Conservation (phyloP, 2,797 vertebrate species). For the Hippoglossus hippoglossus region DNA sequence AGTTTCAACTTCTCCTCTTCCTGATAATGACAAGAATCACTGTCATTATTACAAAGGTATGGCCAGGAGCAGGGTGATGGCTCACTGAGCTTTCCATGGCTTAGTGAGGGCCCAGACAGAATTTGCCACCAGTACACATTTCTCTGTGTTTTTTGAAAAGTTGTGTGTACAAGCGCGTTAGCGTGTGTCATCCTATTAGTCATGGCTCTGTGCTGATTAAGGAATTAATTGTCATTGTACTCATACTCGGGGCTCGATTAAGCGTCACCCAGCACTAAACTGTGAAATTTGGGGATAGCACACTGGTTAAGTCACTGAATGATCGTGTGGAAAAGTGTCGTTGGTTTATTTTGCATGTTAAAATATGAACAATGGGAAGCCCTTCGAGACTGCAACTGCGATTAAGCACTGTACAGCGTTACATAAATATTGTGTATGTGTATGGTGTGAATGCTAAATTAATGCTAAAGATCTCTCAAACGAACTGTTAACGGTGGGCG, state of each 20-base stretch:
- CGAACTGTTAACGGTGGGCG: slow-evolving; percentile 30
- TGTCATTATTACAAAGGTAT: slow-evolving; percentile 84
- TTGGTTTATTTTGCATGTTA: slow-evolving; percentile 25
- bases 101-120: slow-evolving; percentile 72
- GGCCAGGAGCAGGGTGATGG: slow-evolving; percentile 73
- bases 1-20: slow-evolving; percentile 89
- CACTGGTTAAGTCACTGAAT: slow-evolving; percentile 20
- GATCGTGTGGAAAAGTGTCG: slow-evolving; percentile 24
- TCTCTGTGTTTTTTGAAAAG: slow-evolving; percentile 52
- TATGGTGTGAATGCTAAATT: slow-evolving; percentile 28
- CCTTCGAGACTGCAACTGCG: slow-evolving; percentile 44
- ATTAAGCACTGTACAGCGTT: slow-evolving; percentile 18
- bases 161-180: slow-evolving; percentile 1
- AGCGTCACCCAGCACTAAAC: slow-evolving; percentile 47
- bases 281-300: slow-evolving; percentile 33
- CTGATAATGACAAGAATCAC: slow-evolving; percentile 90
- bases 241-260: slow-evolving; percentile 36
- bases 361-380: slow-evolving; percentile 47
- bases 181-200: slow-evolving; percentile 34
- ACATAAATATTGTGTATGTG: slow-evolving; percentile 44
- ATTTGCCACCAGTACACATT: slow-evolving; percentile 68
- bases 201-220: slow-evolving; percentile 30
- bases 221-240: slow-evolving; percentile 31
- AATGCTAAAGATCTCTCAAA: slow-evolving; percentile 35
- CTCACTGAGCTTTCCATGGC: slow-evolving; percentile 69